Base-by-base conservation (phyloP, 1,140 invertebrate species). In the Nixonia krombeini region DNA sequence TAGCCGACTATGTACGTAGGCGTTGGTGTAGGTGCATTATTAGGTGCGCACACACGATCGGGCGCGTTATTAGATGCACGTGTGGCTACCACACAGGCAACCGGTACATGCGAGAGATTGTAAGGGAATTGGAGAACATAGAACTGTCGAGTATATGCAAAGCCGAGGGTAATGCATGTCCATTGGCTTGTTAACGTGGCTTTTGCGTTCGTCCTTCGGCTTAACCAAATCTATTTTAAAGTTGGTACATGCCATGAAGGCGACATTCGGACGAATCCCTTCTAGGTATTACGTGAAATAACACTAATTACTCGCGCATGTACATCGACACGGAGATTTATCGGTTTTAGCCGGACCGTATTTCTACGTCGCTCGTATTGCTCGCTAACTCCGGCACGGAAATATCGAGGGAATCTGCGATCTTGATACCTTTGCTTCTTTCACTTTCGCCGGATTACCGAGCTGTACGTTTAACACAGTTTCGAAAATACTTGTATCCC, bases 121-220 rank as follows among this genome's bases (percentile, higher is more conserved):
- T 66, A 66, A 62, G 58, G 57, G 68, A 66, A 70, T 66, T 46
- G 68, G 62, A 57, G 68, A 70, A 66, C 62, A 70, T 21, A 57
- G 62, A 61, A 66, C 53, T 51, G 53, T 62, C 31, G 68, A 40
- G 17, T 66, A 41, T 70, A 65, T 65, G 68, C 57, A 70, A 65
- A 65, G 68, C 68, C 40, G 55, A 62, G 57, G 57, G 62, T 70
- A 70, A 70, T 66, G 53, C 55, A 65, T 70, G 68, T 70, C 61
- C 68, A 70, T 70, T 66, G 62, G 68, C 68, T 70, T 70, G 68
- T 70, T 70, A 70, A 70, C 68, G 62, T 66, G 68, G 68, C 68
- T 66, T 70, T 70, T 65, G 62, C 62, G 68, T 62, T 62, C 57
- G 62, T 70, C 62, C 62, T 57, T 57, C 62, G 58, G 68, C 57